phyloP scores from a whole-genome alignment of 2,113 vertebrate genomes.

The Notiomystis cincta region DNA sequence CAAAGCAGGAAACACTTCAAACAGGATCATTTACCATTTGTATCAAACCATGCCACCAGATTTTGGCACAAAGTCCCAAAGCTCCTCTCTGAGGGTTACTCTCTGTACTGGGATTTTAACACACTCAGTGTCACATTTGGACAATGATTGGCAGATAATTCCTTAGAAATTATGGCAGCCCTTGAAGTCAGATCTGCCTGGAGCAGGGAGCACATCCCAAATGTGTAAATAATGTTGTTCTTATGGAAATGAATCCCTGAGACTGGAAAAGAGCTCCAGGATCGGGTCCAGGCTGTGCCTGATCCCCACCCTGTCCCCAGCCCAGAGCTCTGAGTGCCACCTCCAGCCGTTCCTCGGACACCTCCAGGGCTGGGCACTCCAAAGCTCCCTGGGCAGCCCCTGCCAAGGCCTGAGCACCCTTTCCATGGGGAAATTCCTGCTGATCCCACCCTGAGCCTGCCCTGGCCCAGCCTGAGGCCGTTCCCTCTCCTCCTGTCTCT shows the following conservation, averaged over 20 bases:
- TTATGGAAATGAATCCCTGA: neutral
- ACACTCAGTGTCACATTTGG: neutral
- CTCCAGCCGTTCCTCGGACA: neutral
- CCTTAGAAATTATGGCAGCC: neutral
- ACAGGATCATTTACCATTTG: neutral
- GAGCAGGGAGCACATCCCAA: neutral
- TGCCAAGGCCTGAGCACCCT: rapidly evolving
- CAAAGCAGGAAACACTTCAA: neutral
- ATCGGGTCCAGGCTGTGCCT: rapidly evolving
- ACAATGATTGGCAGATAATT: neutral
- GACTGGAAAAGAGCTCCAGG: neutral
- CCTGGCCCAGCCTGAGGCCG: neutral
- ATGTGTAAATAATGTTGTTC: neutral
- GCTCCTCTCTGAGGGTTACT: neutral
- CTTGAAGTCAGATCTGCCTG: neutral
- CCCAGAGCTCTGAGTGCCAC: neutral
- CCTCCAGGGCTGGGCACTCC: neutral
- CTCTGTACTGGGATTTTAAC: neutral
- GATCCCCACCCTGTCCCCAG: neutral
- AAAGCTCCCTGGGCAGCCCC: neutral
- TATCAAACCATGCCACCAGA: neutral
- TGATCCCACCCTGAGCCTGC: rapidly evolving
- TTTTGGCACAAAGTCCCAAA: neutral
- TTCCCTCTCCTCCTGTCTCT: neutral
- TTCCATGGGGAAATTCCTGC: neutral